Base-by-base conservation (phyloP, 1,140 invertebrate species). In the Mercenaria mercenaria region DNA sequence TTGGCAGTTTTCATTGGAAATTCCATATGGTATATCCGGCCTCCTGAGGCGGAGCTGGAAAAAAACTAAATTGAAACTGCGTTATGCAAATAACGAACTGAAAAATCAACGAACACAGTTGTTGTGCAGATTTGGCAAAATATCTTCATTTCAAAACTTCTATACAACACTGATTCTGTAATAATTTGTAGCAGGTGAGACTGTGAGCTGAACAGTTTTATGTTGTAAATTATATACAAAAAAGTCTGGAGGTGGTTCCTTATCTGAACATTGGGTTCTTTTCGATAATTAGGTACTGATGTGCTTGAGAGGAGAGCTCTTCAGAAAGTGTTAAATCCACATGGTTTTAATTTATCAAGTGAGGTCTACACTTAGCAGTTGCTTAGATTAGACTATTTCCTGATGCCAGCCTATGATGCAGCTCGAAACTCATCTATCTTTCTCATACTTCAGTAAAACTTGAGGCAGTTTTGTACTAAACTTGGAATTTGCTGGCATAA, bases 261-360 rank as follows among this genome's bases (percentile, higher is more conserved):
- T 67, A 67, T 67, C 39, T 3, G 15, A 6, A 43, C 3, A 47
- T 69, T 67, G 39, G 32, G 59, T 83, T 41, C 61, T 69, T 67
- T 67, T 29, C 11, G 74, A 41, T 88, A 80, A 88, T 79, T 67
- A 67, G 85, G 11, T 67, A 43, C 85, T 43, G n/a, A 69, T 82
- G 80, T 26, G 13, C 20, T 29, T 39, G 26, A 43, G 80, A 47
- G 41, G 61, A 84, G 47, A 76, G 41, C 83, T 74, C 83, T 85
- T 76, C 41, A 56, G 37, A 74, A 74, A 52, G 41, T 67, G 64
- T 85, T 47, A 74, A 76, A 74, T 72, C 43, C 83, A 74, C 67
- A 50, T 76, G 69, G 83, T 56, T 85, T 56, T 85, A 74, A 85
- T 85, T 85, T 85, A 72, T 72, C 67, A 72, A 37, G 37, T 72